Evolutionary conservation across 2,797 vertebrate species (phyloP).

Genomic region (Ptychadena robeensis): DNA sequence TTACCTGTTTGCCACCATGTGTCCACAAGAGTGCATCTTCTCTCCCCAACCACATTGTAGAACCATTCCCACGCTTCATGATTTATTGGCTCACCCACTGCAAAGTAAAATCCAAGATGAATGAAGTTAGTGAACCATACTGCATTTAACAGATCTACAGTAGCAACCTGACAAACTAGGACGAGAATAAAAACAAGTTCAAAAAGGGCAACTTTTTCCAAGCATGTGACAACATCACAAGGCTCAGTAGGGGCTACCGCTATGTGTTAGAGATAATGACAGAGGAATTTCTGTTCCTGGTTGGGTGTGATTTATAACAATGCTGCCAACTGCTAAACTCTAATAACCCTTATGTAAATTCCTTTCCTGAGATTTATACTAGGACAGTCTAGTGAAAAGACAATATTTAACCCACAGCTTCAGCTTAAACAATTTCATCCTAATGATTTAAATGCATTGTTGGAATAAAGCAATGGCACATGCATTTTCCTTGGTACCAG

Average conservation of each 20-base stretch:
- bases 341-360: slow-evolving; percentile 20
- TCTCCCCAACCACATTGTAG: slow-evolving; percentile 86
- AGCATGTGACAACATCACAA: slow-evolving; percentile 51
- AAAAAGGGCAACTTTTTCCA: slow-evolving; percentile 37
- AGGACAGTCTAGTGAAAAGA: not conserved
- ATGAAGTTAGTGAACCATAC: slow-evolving; percentile 2
- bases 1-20: slow-evolving; percentile 99
- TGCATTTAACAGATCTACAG: not conserved
- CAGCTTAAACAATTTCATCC: not conserved
- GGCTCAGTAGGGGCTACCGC: not conserved
- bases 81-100: slow-evolving; percentile 98
- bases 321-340: not conserved
- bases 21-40: slow-evolving; percentile 88
- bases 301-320: slow-evolving; percentile 22
- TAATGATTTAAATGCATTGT: not conserved
- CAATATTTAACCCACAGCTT: slow-evolving; percentile 30
- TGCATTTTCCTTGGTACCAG: not conserved
- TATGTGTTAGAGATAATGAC: slow-evolving; percentile 16
- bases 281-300: slow-evolving; percentile 17
- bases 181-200: slow-evolving; percentile 8
- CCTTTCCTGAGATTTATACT: not conserved
- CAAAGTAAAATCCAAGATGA: slow-evolving; percentile 61
- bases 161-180: not conserved
- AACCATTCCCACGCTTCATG: slow-evolving; percentile 96
- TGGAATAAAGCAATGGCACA: not conserved